Percentiles rank a stretch among this genome's conserved stretches.
Conservation (phyloP, 1,140 invertebrate species). For the Euglossa dilemma region DNA sequence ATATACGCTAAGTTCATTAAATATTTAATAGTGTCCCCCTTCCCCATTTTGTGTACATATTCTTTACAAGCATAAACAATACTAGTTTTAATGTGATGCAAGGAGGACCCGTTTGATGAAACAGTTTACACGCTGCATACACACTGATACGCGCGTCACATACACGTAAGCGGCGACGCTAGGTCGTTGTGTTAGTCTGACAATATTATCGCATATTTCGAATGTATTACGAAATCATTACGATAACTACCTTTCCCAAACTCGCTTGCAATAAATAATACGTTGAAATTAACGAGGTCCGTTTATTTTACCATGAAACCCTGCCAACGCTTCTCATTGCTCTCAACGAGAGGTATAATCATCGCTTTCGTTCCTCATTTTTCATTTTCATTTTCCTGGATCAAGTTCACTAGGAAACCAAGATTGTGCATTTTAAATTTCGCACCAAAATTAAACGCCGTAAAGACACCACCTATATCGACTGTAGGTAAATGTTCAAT, state of each 20-base stretch:
- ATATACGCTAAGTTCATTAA: conserved; percentile 59
- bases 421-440: too few relatives aligned
- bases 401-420: too few relatives aligned
- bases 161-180: conserved; percentile 60
- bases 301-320: not conserved
- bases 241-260: conserved; percentile 75
- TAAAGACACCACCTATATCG: not conserved
- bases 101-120: conserved; percentile 34
- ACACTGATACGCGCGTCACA: conserved; percentile 27
- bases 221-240: conserved; percentile 75
- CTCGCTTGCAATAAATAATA: conserved; percentile 78
- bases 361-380: too few relatives aligned
- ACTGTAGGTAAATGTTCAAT: not conserved
- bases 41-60: conserved; percentile 62
- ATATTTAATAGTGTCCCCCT: conserved; percentile 65
- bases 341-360: too few relatives aligned
- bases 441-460: too few relatives aligned
- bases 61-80: conserved; percentile 60
- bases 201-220: conserved; percentile 70
- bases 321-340: not conserved
- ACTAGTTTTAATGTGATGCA: conserved; percentile 59
- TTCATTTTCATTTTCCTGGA: too few relatives aligned
- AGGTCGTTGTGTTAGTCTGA: conserved; percentile 68
- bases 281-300: conserved; percentile 65
- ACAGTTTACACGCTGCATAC: conserved; percentile 28